These are phyloP conservation scores for Zaprionus ghesquierei DNA, from an alignment of 1,140 invertebrate species.

Conservation along the genomic window DNA sequence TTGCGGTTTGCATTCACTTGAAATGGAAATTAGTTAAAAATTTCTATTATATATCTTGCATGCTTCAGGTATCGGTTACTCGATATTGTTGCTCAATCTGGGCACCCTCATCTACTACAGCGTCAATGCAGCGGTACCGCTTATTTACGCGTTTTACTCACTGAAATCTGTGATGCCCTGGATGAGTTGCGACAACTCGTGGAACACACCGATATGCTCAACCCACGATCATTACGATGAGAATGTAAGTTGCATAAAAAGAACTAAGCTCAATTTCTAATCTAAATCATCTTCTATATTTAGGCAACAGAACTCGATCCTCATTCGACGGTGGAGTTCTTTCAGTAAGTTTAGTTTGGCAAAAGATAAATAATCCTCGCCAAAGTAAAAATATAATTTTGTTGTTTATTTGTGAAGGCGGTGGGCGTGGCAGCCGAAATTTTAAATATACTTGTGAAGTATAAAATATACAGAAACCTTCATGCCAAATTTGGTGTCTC, in stretches of 20 bases:
- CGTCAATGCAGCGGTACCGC: slow-evolving; percentile 68
- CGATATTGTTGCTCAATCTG: slow-evolving; percentile 70
- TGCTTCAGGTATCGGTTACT: slow-evolving; percentile 70
- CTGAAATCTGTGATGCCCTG: slow-evolving; percentile 62
- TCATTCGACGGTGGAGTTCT: slow-evolving; percentile 73
- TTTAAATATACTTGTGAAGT: no score
- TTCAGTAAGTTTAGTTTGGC: slow-evolving; percentile 45
- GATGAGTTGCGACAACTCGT: slow-evolving; percentile 76
- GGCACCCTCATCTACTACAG: slow-evolving; percentile 72
- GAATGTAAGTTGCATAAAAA: slow-evolving; percentile 25
- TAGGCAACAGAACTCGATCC: slow-evolving; percentile 31
- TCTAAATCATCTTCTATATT: not conserved
- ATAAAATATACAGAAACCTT: no score
- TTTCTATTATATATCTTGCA: not conserved
- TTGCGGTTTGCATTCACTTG: not conserved
- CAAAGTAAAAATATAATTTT: no score
- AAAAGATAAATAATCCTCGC: no score
- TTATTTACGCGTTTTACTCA: slow-evolving; percentile 68
- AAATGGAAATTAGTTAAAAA: not conserved
- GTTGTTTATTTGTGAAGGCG: no score
- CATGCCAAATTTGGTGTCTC: no score
- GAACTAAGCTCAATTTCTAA: not conserved
- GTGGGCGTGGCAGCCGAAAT: no score
- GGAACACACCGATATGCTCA: slow-evolving; percentile 72
- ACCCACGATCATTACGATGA: slow-evolving; percentile 55